These are phyloP conservation scores for Rattus norvegicus DNA, from an alignment of 2,113 vertebrate species.

Conservation along the genomic window GRCr8 NC_086023.1:96378501-96379000, in stretches of 20 bases:
- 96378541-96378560: background rate
- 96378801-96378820: background rate
- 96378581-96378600: background rate
- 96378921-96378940: background rate
- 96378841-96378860: background rate
- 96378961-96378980: background rate
- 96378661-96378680: background rate
- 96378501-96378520: background rate
- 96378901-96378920: background rate
- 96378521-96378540: too few relatives aligned
- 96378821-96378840: background rate
- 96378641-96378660: background rate
- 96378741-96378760: background rate
- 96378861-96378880: background rate
- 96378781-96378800: background rate
- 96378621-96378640: background rate
- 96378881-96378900: background rate
- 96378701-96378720: background rate
- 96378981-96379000: background rate
- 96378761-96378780: background rate
- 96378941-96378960: background rate
- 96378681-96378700: background rate
- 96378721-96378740: background rate
- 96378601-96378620: too few relatives aligned
- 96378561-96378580: background rate